Evolutionary conservation across 2,797 vertebrate species (phyloP), one percentile per base, ranked within the genome.

Genomic region (Euthynnus affinis): DNA sequence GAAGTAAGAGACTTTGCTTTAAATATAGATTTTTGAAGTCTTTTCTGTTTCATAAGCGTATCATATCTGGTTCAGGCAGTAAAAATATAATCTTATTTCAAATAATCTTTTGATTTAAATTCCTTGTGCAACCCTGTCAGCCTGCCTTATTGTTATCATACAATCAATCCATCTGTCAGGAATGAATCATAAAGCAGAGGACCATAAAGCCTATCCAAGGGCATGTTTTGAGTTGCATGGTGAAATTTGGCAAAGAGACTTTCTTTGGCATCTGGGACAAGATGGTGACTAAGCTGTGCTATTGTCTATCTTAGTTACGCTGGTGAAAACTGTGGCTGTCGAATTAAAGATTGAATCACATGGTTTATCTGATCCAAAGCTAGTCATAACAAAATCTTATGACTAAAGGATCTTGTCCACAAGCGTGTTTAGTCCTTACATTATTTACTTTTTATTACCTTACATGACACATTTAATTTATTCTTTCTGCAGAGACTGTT

Each of bases 361-460:
- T n/a, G 3, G 17, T 74, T 85, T 68, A 82, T 91, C 80, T 82
- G 83, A 83, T 86, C 32, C 42, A 34, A 78, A 71, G 46, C 14
- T 22, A 83, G 86, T 53, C 84, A 78, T 71, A 89, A 86, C 81
- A 78, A 34, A 71, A 48, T 40, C 49, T 62, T 13, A 18, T 49
- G 58, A 81, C 48, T 40, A 63, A 37, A 86, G 46, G 20, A 13
- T 37, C 53, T 79, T 44, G 7, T 20, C 27, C 9, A n/a, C 23
- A 13, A 9, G 61, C 46, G n/a, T 6, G 17, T 58, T 3, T 49
- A 9, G 20, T 52, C 22, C 22, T 23, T 18, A 55, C 29, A 17
- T 4, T 34, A 9, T 57, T 61, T 51, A 2, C 6, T 29, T 51
- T 69, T 56, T 23, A 44, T 32, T 20, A 27, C 23, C 20, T 18